Evolutionary conservation across 2,113 vertebrate genomes (phyloP), one percentile per base, ranked within the genome.

Genomic region (Rana temporaria): DNA sequence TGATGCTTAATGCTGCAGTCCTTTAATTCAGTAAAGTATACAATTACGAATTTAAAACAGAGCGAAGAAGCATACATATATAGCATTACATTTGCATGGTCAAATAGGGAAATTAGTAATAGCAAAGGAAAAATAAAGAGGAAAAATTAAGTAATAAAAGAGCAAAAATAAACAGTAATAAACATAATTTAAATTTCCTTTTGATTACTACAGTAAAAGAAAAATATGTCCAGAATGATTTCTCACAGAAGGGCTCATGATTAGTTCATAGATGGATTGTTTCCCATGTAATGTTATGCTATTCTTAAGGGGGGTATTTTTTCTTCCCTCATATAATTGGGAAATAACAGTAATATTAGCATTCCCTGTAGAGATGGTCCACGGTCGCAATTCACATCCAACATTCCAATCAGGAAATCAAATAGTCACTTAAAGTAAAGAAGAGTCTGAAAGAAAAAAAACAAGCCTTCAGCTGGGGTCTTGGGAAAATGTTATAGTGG

Each of bases 331-430:
- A 19, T 26, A 32, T 68, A 59, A 55, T 32, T 80, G 78, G 78
- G n/a, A 80, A 80, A 32, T 17, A 53, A 80, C 52, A 62, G n/a
- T 59, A 80, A 70, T 42, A 70, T 80, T 70, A 70, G 65, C 55
- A 70, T 30, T 69, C 78, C 78, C 78, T 60, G 18, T 69, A 68
- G 78, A 79, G 52, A 70, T 20, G 19, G 65, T 69, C 55, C 52
- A 48, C 34, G 69, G 65, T 65, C 65, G 42, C 64, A 52, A 70
- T 80, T 34, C 65, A 42, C 77, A 62, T 65, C 20, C 20, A 70
- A 66, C 66, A 69, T 59, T 55, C 78, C 78, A 22, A 80, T 26
- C 32, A 62, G 66, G 60, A 69, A 80, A 80, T 30, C 53, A 56
- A 68, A 68, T 42, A 78, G 20, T 52, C 64, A 57, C 64, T 59